Evolutionary conservation across 1,140 invertebrate genomes (phyloP), one percentile per base, ranked within the genome.

Genomic region (Heliconius hewitsoni): DNA sequence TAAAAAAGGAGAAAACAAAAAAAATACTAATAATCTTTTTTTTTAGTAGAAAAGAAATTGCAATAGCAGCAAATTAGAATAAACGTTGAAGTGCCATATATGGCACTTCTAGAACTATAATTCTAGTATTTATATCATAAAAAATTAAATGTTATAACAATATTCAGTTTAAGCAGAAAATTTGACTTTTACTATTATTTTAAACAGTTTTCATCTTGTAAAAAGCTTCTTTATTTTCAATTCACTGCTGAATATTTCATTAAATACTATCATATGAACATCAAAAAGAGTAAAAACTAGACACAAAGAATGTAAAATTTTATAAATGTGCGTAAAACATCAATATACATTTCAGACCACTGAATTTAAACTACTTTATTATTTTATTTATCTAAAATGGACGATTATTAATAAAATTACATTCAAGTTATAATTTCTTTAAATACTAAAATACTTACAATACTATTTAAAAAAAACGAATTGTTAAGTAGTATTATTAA

Each of bases 401-500:
- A 66, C 23, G 27, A 66, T 66, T 66, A 66, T 27, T 66, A 30
- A 66, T 16, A 11, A 30, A 66, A 66, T 13, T 27, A 66, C n/a
- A 66, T 66, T n/a, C 60, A 66, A 66, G 11, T n/a, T 3, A 30
- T 30, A 11, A 2, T 9, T 66, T 30, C 8, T 13, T 27, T 27
- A 13, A 27, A 16, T 66, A 13, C 30, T 30, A 27, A 66, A 23
- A 27, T 66, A 27, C 60, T 66, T 66, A 66, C 11, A 27, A 30
- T 30, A 27, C 2, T 30, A 27, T 66, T 66, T 66, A 66, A 27
- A 66, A 66, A 66, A 66, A 66, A 30, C 8, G 0, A 30, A 30
- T 66, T 27, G 30, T 66, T 30, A 66, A 66, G 27, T 66, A 66
- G n/a, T 66, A 23, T 66, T 30, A 30, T 66, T 66, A 66, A 66